Conservation (phyloP, 2,113 vertebrate genomes). For the Cebus imitator region DNA sequence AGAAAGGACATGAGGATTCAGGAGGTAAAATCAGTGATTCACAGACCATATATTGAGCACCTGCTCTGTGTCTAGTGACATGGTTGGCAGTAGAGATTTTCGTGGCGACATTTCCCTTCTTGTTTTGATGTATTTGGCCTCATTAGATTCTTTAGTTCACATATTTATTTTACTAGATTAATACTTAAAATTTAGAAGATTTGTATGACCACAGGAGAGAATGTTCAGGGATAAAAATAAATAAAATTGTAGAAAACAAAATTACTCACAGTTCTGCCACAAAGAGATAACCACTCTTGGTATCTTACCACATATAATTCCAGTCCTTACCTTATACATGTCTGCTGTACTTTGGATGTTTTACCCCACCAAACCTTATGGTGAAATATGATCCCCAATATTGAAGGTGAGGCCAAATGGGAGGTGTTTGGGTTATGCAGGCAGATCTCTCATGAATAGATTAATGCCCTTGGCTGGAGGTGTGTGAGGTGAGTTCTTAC, state of each 20-base stretch:
- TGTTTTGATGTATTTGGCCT: background rate
- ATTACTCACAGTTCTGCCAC: background rate
- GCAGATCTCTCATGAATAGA: background rate
- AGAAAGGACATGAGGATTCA: background rate
- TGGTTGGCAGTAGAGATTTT: background rate
- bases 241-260: background rate
- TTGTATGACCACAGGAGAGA: background rate
- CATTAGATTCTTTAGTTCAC: background rate
- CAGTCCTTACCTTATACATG: background rate
- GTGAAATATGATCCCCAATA: background rate
- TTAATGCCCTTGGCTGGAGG: background rate
- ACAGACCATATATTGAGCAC: background rate
- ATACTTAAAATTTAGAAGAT: conserved; percentile 19
- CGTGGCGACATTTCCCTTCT: background rate
- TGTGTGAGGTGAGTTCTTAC: background rate
- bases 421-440: background rate
- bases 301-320: background rate
- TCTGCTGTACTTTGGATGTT: background rate
- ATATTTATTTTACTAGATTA: background rate
- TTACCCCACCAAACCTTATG: background rate
- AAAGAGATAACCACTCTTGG: background rate
- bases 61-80: background rate
- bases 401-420: background rate
- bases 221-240: background rate
- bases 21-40: background rate